Evolutionary conservation across 2,113 vertebrate genomes (phyloP), one percentile per base, ranked within the genome.

Genomic region (Chaetodon auriga): DNA sequence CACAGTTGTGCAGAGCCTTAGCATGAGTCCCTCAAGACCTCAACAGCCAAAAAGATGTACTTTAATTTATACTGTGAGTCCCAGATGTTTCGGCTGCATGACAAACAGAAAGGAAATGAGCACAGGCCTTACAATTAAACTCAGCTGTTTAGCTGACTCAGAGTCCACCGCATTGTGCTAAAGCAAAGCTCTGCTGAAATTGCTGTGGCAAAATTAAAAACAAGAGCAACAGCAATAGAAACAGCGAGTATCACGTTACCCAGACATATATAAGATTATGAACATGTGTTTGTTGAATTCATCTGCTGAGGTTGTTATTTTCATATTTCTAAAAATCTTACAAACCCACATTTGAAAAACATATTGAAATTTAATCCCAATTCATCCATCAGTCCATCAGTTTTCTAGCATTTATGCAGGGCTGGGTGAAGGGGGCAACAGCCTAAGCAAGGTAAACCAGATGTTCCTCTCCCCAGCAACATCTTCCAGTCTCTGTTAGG

Each of bases 41-140:
- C 7, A 1, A 23, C 73, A 73, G 55, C 73, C 78, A 78, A 74
- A 82, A 62, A 78, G 41, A 74, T 74, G 70, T 62, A 68, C 48
- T 68, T 68, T 73, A 76, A 84, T 84, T 78, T 71, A 75, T 48
- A 68, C 73, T 45, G 58, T 36, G 38, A 60, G 69, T 80, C 74
- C 74, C 78, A 35, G 74, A 65, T 74, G 86, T 64, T 77, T 64
- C 62, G 12, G 30, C 49, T 68, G 25, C 51, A 57, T 43, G 77
- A 76, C 66, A 71, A 70, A 70, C 55, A 48, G 35, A 75, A 57
- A 45, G 60, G 25, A 74, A 66, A 81, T 74, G 70, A 80, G 68
- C 68, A 30, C 16, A 53, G 48, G 38, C 19, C 61, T 46, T 23
- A 54, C 30, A 69, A 58, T 64, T 23, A 48, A 62, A 55, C 63